Evolutionary conservation across 2,888 invertebrate genomes (phyloP).

Genomic region (Caenorhabditis parvicauda): DNA sequence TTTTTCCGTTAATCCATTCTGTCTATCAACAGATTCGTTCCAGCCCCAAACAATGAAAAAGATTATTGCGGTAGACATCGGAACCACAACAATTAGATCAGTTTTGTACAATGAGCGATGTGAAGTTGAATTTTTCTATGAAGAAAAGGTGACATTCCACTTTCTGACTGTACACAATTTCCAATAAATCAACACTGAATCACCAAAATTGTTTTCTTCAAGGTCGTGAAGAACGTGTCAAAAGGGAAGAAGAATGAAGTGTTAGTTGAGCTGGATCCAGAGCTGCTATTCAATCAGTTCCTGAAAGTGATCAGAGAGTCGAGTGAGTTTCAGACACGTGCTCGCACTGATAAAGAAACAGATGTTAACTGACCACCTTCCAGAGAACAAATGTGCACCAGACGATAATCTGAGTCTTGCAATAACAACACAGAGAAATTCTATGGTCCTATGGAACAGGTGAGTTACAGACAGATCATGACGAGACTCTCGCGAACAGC

Average conservation of each 20-base stretch:
- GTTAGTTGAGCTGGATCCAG: constrained; percentile 54
- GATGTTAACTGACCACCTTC: background rate
- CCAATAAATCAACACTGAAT: background rate
- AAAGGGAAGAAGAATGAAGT: constrained; percentile 26
- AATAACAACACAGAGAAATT: constrained; percentile 79
- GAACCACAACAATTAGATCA: constrained; percentile 53
- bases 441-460: constrained; percentile 81
- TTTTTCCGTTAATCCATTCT: background rate
- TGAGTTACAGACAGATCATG: constrained; percentile 38
- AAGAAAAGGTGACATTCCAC: constrained; percentile 31
- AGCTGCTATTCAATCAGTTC: constrained; percentile 44
- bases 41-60: no score
- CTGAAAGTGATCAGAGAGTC: constrained; percentile 33
- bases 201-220: constrained; percentile 4
- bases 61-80: constrained; percentile 48
- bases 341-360: background rate
- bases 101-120: constrained; percentile 47
- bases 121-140: constrained; percentile 30
- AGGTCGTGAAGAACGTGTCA: constrained; percentile 25
- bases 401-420: constrained; percentile 68
- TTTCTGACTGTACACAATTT: constrained; percentile 2
- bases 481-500: background rate
- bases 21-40: background rate
- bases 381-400: constrained; percentile 13
- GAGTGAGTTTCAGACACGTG: constrained; percentile 28